Evolutionary conservation across 2,888 invertebrate genomes (phyloP).

Genomic region (Mellilla xanthometata): DNA sequence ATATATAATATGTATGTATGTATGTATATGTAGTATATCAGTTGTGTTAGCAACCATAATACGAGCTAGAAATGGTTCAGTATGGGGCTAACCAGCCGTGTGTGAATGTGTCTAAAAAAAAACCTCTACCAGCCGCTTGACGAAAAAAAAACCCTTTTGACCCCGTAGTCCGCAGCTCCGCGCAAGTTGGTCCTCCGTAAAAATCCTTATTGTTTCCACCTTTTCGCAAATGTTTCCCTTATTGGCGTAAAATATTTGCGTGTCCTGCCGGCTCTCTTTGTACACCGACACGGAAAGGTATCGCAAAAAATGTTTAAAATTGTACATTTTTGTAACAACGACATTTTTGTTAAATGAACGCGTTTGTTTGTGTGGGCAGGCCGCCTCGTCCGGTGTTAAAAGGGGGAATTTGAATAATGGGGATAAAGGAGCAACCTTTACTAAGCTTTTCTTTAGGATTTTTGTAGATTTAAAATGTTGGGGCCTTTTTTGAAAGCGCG

Average conservation of each 20-base stretch:
- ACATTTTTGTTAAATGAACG: constrained; percentile 23
- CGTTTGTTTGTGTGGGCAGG: constrained; percentile 23
- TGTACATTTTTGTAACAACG: constrained; percentile 15
- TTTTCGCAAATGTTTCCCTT: constrained; percentile 47
- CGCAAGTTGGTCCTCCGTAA: constrained; percentile 27
- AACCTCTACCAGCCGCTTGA: too few relatives aligned
- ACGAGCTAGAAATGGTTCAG: too few relatives aligned
- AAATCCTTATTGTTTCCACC: constrained; percentile 48
- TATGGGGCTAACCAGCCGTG: too few relatives aligned
- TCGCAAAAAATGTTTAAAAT: constrained; percentile 22
- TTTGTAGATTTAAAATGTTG: too few relatives aligned
- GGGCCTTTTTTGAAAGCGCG: too few relatives aligned
- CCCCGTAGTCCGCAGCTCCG: too few relatives aligned
- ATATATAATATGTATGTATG: too few relatives aligned
- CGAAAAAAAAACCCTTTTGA: too few relatives aligned
- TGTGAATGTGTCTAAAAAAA: too few relatives aligned
- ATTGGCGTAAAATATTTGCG: constrained; percentile 52
- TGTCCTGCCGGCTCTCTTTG: constrained; percentile 28
- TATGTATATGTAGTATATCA: too few relatives aligned
- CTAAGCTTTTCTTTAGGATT: constrained; percentile 10
- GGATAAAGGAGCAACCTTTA: constrained; percentile 4
- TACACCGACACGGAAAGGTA: constrained; percentile 25
- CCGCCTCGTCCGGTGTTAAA: constrained; percentile 21
- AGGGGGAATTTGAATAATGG: constrained; percentile 28
- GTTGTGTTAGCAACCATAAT: too few relatives aligned